Base-by-base conservation (phyloP, 2,888 invertebrate genomes). In the Orthonevra nobilis region DNA sequence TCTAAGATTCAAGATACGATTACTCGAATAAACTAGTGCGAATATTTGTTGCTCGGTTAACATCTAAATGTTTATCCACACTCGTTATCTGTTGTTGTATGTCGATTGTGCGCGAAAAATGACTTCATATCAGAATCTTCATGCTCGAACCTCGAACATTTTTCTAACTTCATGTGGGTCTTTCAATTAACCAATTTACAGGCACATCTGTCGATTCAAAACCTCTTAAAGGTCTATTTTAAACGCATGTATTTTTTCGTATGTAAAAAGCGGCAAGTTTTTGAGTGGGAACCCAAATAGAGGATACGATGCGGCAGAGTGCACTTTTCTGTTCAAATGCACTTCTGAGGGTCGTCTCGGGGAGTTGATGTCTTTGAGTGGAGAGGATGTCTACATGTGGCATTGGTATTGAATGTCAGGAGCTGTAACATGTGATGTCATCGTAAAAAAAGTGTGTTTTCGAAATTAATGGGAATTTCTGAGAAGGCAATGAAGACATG, bases 331-430 rank as follows among this genome's bases (percentile, higher is more conserved):
- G n/a, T 28, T 58, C 50, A 1, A 73, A 58, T 58, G 73, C 56
- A 44, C 26, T 68, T 40, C 40, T 28, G 36, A 63, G 75, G 50
- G 32, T 61, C 50, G 5, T 23, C 23, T 23, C 5, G 23, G 23
- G 23, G 5, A 23, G 23, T 5, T 23, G 75, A 42, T 42, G 32
- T 10, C 26, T 26, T 17, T 42, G 46, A 75, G 56, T 69, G 61
- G 17, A 61, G 32, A 48, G 69, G 40, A 69, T 69, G 75, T 74
- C 28, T 60, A 63, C 75, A 75, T 69, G 61, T 75, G 61, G 54
- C 36, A 52, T 34, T 28, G 69, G 69, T 75, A 19, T 75, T 28
- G 20, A 48, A 42, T 75, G 69, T 40, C 69, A 52, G 28, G 69
- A 75, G 48, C 28, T 36, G 34, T 32, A n/a, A n/a, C 68, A 10